phyloP scores from a whole-genome alignment of 1,140 invertebrate species.

The Bombus confusus region DNA sequence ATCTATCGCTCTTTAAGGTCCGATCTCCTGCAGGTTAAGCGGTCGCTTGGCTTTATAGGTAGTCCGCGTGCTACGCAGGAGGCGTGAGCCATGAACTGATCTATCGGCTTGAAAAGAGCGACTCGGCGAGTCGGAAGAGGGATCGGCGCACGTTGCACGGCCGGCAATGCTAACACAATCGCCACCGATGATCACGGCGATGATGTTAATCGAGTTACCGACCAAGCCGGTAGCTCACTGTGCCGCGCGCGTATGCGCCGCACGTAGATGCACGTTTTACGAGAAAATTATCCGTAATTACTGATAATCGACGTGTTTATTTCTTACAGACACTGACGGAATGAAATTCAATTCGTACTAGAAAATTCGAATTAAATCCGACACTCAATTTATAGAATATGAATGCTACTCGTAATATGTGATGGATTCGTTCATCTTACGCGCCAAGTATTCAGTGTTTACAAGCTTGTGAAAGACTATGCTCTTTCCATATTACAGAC shows the following conservation, averaged over 20 bases:
- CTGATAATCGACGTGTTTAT: conserved; percentile 5
- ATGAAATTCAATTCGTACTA: no score
- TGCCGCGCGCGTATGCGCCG: not conserved
- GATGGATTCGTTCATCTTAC: no score
- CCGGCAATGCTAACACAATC: conserved; percentile 40
- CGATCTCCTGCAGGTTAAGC: conserved; percentile 48
- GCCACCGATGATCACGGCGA: conserved; percentile 25
- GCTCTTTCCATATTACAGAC: no score
- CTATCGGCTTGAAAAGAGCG: conserved; percentile 48
- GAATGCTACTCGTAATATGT: no score
- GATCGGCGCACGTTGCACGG: conserved; percentile 2
- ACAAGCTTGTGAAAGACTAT: no score
- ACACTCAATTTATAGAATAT: no score
- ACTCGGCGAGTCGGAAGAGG: not conserved
- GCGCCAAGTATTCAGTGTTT: no score
- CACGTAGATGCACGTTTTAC: not conserved
- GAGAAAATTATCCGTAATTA: conserved; percentile 24
- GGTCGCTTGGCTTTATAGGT: conserved; percentile 39
- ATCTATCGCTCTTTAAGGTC: conserved; percentile 54
- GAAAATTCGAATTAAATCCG: no score
- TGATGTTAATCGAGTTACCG: conserved; percentile 43
- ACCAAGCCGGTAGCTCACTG: conserved; percentile 14
- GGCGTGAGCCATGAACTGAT: conserved; percentile 38
- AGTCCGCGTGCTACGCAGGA: conserved; percentile 50
- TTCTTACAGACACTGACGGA: not conserved